Base-by-base conservation (phyloP, 2,797 vertebrate genomes). In the Chloroceryle inda region DNA sequence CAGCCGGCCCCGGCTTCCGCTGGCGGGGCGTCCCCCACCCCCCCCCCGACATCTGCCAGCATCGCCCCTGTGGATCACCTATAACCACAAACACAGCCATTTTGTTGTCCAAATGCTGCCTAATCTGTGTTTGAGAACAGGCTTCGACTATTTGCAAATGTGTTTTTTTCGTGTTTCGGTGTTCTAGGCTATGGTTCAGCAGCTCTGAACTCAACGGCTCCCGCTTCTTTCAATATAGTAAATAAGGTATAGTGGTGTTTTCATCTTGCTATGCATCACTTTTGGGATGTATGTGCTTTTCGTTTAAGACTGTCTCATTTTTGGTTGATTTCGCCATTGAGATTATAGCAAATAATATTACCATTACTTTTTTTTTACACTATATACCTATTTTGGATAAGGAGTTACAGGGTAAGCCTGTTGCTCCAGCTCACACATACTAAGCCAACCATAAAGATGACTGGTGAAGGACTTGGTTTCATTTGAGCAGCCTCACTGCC, bases 71-170 rank as follows among this genome's bases (percentile, higher is more conserved):
- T 35, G 77, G 88, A 69, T 80, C 89, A 56, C 93, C 89, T 80
- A 33, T 11, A 50, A 20, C 80, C 88, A 15, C 77, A 56, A 8
- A 74, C 81, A 94, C 96, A 94, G 95, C 94, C 94, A 95, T 95
- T 93, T 96, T 97, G 92, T 92, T 68, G 89, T 33, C 59, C 79
- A 13, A 33, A 50, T 63, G 1, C 47, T n/a, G 12, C 79, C 72
- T 55, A 6, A 5, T 44, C 40, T 53, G 49, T 16, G 26, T 18
- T 6, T 29, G 31, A 42, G 50, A 8, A 8, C 85, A 35, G 66
- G 59, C 53, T 72, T 38, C 61, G 8, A 29, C 49, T 58, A 19
- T 21, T 58, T 19, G 56, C 61, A 29, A 6, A 40, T 35, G 42
- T 10, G 2, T 10, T 88, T 87, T 42, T 49, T 45, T 40, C 37